Base-by-base conservation (phyloP, 2,888 invertebrate species). In the Drosophila meridionalis region DNA sequence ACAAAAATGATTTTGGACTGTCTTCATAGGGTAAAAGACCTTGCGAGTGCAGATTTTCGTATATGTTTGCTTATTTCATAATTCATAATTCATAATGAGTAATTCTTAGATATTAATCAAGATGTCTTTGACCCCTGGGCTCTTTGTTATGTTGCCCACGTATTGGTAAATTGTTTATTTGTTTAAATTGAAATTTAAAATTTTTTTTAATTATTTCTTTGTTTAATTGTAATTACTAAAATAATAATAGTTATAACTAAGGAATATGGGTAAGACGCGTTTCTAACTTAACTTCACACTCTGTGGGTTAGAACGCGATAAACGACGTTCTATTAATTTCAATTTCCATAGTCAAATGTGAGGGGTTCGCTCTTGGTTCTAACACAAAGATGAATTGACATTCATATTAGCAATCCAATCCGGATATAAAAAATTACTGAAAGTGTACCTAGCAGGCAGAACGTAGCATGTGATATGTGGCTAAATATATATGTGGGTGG, bases 21-120 rank as follows among this genome's bases (percentile, higher is more conserved):
- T n/a, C 67, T 36, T 12, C 43, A 58, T 30, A 50, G 50, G 62
- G 55, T 59, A 57, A 50, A 48, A 59, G 62, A 62, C 79, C 78
- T 78, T 78, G 71, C 14, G 6, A 9, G 5, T 59, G 50, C 36
- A 42, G 26, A 38, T 57, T 58, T 43, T 28, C 42, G 36, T 55
- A 53, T 48, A 12, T 32, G 28, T 43, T 50, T 68, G n/a, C 12
- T 20, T 42, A 45, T 64, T 61, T 64, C 50, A 52, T 47, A 11
- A 58, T 28, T 60, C 50, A 52, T 38, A 7, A 36, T 28, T n/a
- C 36, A 52, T 26, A 26, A n/a, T 36, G 11, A 28, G 45, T 3
- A 20, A 12, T 48, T 59, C 59, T 59, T 12, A 30, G 38, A 11
- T 48, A 20, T 40, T 47, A 12, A 26, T 47, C 53, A 20, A 50